These are phyloP conservation scores for Hemicordylus capensis DNA, from an alignment of 2,113 vertebrate genomes.

Conservation along the genomic window DNA sequence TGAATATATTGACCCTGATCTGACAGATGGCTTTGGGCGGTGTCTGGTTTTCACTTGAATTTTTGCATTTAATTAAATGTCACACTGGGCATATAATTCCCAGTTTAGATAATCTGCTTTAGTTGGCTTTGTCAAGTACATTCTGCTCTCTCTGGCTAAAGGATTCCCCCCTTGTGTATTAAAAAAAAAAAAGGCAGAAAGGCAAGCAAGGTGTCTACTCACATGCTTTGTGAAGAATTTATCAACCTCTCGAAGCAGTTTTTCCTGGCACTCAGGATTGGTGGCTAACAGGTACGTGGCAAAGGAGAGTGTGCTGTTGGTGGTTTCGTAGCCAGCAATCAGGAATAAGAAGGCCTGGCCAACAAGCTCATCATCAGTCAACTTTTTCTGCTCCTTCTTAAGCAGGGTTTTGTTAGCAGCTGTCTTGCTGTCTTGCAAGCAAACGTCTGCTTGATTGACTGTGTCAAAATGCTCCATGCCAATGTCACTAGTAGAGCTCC, in stretches of 20 bases:
- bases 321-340: conserved; percentile 90
- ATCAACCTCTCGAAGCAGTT: conserved; percentile 85
- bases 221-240: conserved; percentile 83
- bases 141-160: background rate
- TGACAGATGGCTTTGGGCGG: background rate
- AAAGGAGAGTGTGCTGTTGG: conserved; percentile 87
- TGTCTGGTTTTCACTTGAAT: background rate
- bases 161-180: background rate
- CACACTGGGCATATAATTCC: background rate
- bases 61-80: background rate
- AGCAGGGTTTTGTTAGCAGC: background rate
- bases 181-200: background rate
- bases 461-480: conserved; percentile 72
- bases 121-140: background rate
- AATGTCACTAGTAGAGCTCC: conserved; percentile 45
- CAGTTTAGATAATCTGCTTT: background rate
- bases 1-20: background rate
- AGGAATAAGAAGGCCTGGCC: conserved; percentile 93
- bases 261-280: conserved; percentile 84
- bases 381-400: conserved; percentile 53
- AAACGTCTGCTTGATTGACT: conserved; percentile 54
- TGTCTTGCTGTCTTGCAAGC: background rate
- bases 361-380: conserved; percentile 89
- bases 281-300: conserved; percentile 89
- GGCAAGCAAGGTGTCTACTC: conserved; percentile 64